Evolutionary conservation across 2,797 vertebrate genomes (phyloP).

Genomic region (Sphenodon punctatus): DNA sequence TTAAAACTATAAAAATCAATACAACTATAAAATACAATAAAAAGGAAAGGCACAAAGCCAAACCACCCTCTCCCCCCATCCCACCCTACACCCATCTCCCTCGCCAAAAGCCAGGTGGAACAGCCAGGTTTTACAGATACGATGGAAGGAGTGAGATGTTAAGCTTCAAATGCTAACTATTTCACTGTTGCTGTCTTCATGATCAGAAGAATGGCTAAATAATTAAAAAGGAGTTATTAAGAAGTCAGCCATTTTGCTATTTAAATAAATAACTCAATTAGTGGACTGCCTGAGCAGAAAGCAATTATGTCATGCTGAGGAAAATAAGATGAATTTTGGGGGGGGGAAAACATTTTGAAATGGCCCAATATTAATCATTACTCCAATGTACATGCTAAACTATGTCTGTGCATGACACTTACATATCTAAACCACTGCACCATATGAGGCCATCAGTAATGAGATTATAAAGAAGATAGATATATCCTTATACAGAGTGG

Average conservation of each 20-base stretch:
- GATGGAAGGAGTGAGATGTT: conserved; percentile 35
- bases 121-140: no score
- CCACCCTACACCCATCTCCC: no score
- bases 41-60: no score
- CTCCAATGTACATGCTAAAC: neutral
- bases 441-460: neutral
- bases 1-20: no score
- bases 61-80: no score
- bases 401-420: neutral
- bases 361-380: neutral
- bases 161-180: conserved; percentile 22
- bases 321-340: conserved; percentile 49
- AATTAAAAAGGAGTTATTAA: conserved; percentile 68
- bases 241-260: conserved; percentile 60
- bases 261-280: conserved; percentile 62
- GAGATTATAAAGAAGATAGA: neutral
- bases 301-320: neutral
- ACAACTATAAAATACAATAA: no score
- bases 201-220: conserved; percentile 61
- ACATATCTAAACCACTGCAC: neutral
- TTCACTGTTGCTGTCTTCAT: conserved; percentile 42
- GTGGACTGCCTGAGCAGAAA: conserved; percentile 30
- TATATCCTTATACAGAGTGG: neutral
- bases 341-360: conserved; percentile 7
- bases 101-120: no score